phyloP scores from a whole-genome alignment of 2,113 vertebrate genomes.

The Austrofundulus limnaeus region DNA sequence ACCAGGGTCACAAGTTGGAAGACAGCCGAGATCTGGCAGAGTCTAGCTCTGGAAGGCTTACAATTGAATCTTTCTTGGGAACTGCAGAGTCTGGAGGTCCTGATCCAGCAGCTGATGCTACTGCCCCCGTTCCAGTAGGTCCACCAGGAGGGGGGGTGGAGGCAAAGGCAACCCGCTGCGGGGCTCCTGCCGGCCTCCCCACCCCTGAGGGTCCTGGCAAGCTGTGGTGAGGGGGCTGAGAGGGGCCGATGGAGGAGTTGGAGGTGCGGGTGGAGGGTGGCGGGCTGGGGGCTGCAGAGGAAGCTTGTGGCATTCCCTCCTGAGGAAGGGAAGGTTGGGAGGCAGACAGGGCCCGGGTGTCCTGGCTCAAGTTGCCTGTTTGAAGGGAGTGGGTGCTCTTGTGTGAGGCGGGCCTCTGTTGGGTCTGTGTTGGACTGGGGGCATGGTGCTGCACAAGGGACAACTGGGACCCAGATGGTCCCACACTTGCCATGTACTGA shows the following conservation, averaged over 20 bases:
- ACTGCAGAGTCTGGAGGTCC: slow-evolving; percentile 81
- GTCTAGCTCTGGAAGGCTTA: slow-evolving; percentile 89
- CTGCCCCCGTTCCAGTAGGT: slow-evolving; percentile 63
- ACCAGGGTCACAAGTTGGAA: slow-evolving; percentile 95
- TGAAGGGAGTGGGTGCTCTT: slow-evolving; percentile 87
- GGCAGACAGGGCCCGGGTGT: slow-evolving; percentile 86
- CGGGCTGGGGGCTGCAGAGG: slow-evolving; percentile 79
- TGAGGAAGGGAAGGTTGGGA: slow-evolving; percentile 93
- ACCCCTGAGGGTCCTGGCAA: slow-evolving; percentile 73
- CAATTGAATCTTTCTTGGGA: slow-evolving; percentile 84
- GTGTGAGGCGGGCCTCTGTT: slow-evolving; percentile 84
- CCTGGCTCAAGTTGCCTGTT: slow-evolving; percentile 86
- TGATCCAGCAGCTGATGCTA: slow-evolving; percentile 67
- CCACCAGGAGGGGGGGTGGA: slow-evolving; percentile 70
- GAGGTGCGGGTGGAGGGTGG: slow-evolving; percentile 79
- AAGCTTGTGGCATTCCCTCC: slow-evolving; percentile 77
- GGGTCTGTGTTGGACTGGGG: slow-evolving; percentile 79
- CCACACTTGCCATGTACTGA: slow-evolving; percentile 79
- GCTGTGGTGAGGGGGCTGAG: slow-evolving; percentile 64
- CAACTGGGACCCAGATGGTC: slow-evolving; percentile 85
- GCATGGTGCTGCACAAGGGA: slow-evolving; percentile 86
- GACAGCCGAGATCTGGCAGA: slow-evolving; percentile 90
- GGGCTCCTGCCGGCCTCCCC: slow-evolving; percentile 68
- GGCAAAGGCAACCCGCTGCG: slow-evolving; percentile 77
- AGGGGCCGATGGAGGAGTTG: slow-evolving; percentile 80